phyloP scores from a whole-genome alignment of 1,140 invertebrate genomes.

The Drosophila kikkawai region DNA sequence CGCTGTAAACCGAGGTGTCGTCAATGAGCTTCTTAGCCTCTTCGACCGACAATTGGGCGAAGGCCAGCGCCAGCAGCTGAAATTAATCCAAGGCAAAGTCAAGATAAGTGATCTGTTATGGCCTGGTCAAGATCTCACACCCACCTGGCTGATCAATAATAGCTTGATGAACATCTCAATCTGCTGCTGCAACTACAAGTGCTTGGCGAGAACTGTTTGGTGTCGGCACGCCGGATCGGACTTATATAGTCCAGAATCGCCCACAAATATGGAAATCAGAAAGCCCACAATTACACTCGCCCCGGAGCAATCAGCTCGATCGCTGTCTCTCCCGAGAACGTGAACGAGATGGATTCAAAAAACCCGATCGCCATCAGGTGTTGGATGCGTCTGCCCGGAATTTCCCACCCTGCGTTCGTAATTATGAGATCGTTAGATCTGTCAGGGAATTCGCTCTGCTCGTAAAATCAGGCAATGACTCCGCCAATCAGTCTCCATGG shows the following conservation, averaged over 20 bases:
- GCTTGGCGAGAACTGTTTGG: conserved; percentile 37
- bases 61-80: conserved; percentile 47
- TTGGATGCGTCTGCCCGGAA: conserved; percentile 39
- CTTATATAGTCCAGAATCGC: conserved; percentile 62
- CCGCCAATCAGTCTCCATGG: conserved; percentile 48
- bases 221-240: conserved; percentile 1
- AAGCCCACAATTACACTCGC: conserved; percentile 40
- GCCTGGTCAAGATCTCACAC: neutral
- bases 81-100: neutral
- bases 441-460: conserved; percentile 38
- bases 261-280: conserved; percentile 54
- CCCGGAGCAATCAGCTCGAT: conserved; percentile 13
- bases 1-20: conserved; percentile 38
- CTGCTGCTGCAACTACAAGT: conserved; percentile 10
- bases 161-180: conserved; percentile 56
- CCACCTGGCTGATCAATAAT: conserved; percentile 58
- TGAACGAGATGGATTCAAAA: conserved; percentile 20
- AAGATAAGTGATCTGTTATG: neutral
- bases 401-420: conserved; percentile 35
- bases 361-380: conserved; percentile 47
- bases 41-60: conserved; percentile 22
- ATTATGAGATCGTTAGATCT: conserved; percentile 12
- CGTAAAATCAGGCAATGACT: conserved; percentile 26
- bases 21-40: conserved; percentile 32
- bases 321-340: neutral